These are phyloP conservation scores for Drosophila leonis DNA, from an alignment of 2,888 invertebrate genomes.

Conservation along the genomic window DNA sequence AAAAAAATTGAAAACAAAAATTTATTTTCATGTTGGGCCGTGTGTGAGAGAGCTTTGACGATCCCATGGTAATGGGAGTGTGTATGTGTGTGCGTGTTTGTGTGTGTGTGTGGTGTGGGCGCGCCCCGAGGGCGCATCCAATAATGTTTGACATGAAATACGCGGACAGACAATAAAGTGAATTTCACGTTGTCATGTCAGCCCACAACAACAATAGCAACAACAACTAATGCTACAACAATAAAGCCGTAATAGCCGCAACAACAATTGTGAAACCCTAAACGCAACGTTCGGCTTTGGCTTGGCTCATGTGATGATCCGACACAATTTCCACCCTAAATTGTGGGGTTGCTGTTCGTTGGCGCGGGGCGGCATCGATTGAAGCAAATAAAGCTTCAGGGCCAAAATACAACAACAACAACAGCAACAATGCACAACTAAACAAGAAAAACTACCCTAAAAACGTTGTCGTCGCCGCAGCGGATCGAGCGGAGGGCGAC, in stretches of 20 bases:
- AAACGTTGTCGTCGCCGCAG: constrained; percentile 31
- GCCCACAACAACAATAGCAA: constrained; percentile 47
- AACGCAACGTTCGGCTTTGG: constrained; percentile 50
- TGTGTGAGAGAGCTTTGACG: constrained; percentile 51
- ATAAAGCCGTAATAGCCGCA: constrained; percentile 32
- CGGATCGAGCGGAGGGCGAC: constrained; percentile 52
- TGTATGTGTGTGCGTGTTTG: constrained; percentile 26
- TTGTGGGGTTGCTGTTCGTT: constrained; percentile 53
- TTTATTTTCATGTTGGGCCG: constrained; percentile 68
- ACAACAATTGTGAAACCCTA: constrained; percentile 72
- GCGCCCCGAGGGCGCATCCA: constrained; percentile 75
- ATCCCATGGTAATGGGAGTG: constrained; percentile 60
- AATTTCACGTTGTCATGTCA: constrained; percentile 79
- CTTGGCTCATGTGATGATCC: constrained; percentile 58
- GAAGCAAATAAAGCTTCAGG: constrained; percentile 79
- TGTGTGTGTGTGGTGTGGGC: constrained; percentile 67
- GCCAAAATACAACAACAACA: constrained; percentile 56
- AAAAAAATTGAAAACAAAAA: constrained; percentile 22
- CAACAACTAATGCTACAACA: constrained; percentile 27
- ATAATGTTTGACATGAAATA: constrained; percentile 77
- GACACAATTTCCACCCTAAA: constrained; percentile 73
- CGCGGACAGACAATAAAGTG: constrained; percentile 72
- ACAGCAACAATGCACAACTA: constrained; percentile 32
- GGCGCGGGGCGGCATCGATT: constrained; percentile 68
- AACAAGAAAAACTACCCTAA: constrained; percentile 60